phyloP scores from a whole-genome alignment of 2,888 invertebrate species.

The Pocota personata region DNA sequence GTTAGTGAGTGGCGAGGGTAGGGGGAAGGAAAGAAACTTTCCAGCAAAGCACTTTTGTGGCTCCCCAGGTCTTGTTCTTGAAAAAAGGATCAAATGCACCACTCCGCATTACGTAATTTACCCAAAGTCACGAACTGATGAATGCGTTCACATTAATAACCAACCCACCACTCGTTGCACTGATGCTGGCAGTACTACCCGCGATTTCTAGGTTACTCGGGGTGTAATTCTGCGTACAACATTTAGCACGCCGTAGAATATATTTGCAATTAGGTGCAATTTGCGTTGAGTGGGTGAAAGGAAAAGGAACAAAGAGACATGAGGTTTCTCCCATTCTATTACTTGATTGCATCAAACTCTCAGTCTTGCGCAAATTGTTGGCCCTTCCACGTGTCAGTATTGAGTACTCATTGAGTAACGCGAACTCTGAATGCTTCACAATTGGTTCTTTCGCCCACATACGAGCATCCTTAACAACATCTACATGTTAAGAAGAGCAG shows the following conservation, averaged over 20 bases:
- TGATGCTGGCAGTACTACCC: neutral
- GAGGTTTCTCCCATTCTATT: neutral
- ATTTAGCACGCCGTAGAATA: slow-evolving; percentile 3
- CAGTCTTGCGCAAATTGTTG: neutral
- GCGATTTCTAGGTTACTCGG: slow-evolving; percentile 37
- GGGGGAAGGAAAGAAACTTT: slow-evolving; percentile 20
- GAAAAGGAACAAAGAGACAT: neutral
- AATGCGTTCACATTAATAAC: slow-evolving; percentile 54
- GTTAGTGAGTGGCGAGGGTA: slow-evolving; percentile 10
- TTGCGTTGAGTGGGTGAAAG: neutral
- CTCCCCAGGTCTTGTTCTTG: neutral
- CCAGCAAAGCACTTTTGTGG: slow-evolving; percentile 38
- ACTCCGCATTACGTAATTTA: slow-evolving; percentile 50
- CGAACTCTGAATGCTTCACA: too few relatives aligned
- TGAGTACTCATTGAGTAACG: neutral
- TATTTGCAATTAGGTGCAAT: slow-evolving; percentile 27
- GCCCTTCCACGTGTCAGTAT: neutral
- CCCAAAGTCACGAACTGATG: slow-evolving; percentile 69
- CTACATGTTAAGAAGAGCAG: neutral
- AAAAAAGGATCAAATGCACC: slow-evolving; percentile 18
- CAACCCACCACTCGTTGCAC: neutral
- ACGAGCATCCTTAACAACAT: too few relatives aligned
- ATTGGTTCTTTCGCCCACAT: too few relatives aligned
- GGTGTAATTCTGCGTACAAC: slow-evolving; percentile 10
- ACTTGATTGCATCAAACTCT: slow-evolving; percentile 13